Base-by-base conservation (phyloP, 2,888 invertebrate genomes). In the Ophion ellenae region DNA sequence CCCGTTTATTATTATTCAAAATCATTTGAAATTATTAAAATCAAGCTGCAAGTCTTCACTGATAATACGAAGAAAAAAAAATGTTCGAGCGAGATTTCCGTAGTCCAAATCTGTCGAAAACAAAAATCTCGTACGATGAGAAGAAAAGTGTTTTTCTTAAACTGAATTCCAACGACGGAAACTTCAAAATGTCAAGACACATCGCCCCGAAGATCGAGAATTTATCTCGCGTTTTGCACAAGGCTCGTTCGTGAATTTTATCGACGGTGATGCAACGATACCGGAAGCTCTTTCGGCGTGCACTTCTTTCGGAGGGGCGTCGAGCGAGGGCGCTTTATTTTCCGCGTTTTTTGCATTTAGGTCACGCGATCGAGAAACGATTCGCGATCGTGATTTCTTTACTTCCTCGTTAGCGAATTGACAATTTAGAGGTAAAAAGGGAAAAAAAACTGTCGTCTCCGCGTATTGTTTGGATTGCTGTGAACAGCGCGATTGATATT, bases 261-360 rank as follows among this genome's bases (percentile, higher is more conserved):
- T 59, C 59, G 28, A 78, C 40, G 24, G 45, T 36, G 40, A 69
- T 17, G 59, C 32, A 69, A 32, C 36, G 2, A 59, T 59, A 59
- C 17, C 17, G 57, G n/a, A 59, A 17, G 53, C 24, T 47, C n/a
- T 47, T 47, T 11, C 53, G 53, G 17, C 17, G 53, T 45, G 11
- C 10, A 40, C 10, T 40, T 17, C 36, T 36, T 47, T 24, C 40
- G 75, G 45, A 40, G 7, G 7, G 40, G 1, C 17, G 17, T 53
- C 53, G 17, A 17, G 17, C 17, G 53, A 70, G 36, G 78, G 70
- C 32, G 47, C 24, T 47, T 53, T 28, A 73, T 73, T 73, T 66
- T 73, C 64, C 71, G 36, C 40, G 63, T 64, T 70, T 71, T 81
- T 79, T 82, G 71, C 81, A 84, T 82, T 82, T 84, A 66, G 73